Percentiles rank a stretch among this genome's conserved stretches.
These are phyloP conservation scores for Cephalopterus ornatus DNA, from an alignment of 2,113 vertebrate genomes.

Conservation along the genomic window DNA sequence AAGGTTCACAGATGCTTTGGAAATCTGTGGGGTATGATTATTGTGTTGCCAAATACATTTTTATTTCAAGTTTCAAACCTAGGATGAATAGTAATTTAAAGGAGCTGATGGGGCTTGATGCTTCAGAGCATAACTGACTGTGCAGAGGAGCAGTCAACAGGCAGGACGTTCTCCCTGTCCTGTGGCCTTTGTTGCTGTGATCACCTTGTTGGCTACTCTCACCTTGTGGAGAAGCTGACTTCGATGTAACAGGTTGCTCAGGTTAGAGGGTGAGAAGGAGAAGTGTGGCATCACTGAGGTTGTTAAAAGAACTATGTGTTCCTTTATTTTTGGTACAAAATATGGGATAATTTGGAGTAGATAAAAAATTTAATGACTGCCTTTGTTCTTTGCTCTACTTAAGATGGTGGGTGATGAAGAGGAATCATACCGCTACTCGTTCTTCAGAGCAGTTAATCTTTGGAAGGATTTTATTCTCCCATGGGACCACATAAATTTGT, in stretches of 20 bases:
- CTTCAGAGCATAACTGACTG: neutral
- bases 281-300: neutral
- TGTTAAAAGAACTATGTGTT: neutral
- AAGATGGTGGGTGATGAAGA: neutral
- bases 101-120: neutral
- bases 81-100: neutral
- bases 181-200: neutral
- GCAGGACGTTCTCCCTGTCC: neutral
- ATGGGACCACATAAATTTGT: slow-evolving; percentile 71
- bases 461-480: slow-evolving; percentile 62
- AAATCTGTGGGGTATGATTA: neutral
- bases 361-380: neutral
- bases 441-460: slow-evolving; percentile 57
- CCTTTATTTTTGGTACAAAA: neutral
- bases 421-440: neutral
- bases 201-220: neutral
- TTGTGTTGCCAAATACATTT: neutral
- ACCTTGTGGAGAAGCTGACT: neutral
- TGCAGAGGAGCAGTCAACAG: neutral
- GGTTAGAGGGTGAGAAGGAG: neutral
- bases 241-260: neutral
- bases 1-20: neutral
- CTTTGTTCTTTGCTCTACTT: neutral
- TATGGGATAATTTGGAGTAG: neutral
- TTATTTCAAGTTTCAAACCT: neutral